Base-by-base conservation (phyloP, 2,113 vertebrate genomes). In the Mesocricetus auratus region DNA sequence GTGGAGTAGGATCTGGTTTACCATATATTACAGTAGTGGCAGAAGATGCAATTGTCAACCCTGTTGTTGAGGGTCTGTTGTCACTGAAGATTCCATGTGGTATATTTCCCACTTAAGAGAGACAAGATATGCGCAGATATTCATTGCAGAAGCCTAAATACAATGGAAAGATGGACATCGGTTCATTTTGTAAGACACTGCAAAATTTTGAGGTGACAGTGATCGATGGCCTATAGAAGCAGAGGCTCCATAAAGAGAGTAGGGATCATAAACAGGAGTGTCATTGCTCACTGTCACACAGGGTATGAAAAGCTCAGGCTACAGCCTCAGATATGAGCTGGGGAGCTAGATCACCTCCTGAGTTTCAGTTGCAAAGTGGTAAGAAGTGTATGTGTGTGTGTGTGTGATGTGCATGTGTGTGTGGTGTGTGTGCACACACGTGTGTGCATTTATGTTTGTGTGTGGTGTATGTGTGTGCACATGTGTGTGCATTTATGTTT, bases 171-270 rank as follows among this genome's bases (percentile, higher is more conserved):
- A 92, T 93, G 36, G 95, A 62, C 81, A 68, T 3, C 86, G 75
- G 26, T 66, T 94, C 87, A 95, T 89, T 97, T 79, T 93, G 62
- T 74, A 96, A 95, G 92, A 90, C 42, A 88, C 47, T 94, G 81
- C 19, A 93, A 95, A 96, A 96, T 94, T 92, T 95, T 82, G 73
- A 91, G 92, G 81, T 92, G 96, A 95, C 96, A 96, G 3, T 97
- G 89, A 97, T 75, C 95, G 96, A 96, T 97, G 68, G 24, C 31
- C 4, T 53, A 53, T 36, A 68, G 47, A 62, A 79, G 73, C n/a
- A 86, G 73, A 89, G 62, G 42, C 39, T 94, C 42, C 86, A 89
- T 94, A 89, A 93, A 92, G 39, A 91, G 42, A 94, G 78, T 0
- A 3, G 74, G 91, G 86, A 96, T 78, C 94, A 95, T 96, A 97